Base-by-base conservation (phyloP, 2,113 vertebrate genomes). In the Oreotragus oreotragus region DNA sequence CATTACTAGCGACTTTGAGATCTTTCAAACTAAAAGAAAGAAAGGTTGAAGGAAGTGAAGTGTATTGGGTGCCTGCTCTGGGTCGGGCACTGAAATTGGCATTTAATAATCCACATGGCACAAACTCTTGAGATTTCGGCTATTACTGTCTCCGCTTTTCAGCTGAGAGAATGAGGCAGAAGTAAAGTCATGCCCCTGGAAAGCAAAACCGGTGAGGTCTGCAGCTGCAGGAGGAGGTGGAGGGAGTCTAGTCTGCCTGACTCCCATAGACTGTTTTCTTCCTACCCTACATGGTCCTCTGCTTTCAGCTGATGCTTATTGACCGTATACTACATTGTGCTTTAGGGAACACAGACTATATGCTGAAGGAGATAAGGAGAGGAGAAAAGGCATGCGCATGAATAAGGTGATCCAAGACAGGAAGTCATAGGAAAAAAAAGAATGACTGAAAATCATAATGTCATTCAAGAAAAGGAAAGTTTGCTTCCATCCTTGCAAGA, bases 281-380 rank as follows among this genome's bases (percentile, higher is more conserved):
- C 25, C 23, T 6, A 0, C 1, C 55, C 0, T 36, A 4, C 0
- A 0, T 4, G 11, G 7, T 7, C 16, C 6, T 8, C 11, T 47
- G 4, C 47, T 84, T 77, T 36, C 16, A 33, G 45, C 1, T 16
- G 43, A 28, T 51, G 36, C 27, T 84, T 57, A 6, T 3, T 16
- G 47, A 70, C 47, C 43, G 11, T 12, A 33, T 3, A 9, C 49
- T 19, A 1, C 21, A 1, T 10, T n/a, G 19, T 8, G 9, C 3
- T 66, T 23, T 57, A 79, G 12, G 16, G 39, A 94, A 30, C 51
- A 33, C 8, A 84, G 33, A 33, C 28, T 19, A 7, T 4, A 13
- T 4, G 9, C 23, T 33, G 30, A 43, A 6, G 2, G 83, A 85
- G 58, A 89, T 5, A 76, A 15, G 10, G 7, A 84, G 49, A 45